Percentiles rank a stretch among this genome's conserved stretches.
These are phyloP conservation scores for Sylvia borin DNA, from an alignment of 2,797 vertebrate genomes.

Conservation along the genomic window DNA sequence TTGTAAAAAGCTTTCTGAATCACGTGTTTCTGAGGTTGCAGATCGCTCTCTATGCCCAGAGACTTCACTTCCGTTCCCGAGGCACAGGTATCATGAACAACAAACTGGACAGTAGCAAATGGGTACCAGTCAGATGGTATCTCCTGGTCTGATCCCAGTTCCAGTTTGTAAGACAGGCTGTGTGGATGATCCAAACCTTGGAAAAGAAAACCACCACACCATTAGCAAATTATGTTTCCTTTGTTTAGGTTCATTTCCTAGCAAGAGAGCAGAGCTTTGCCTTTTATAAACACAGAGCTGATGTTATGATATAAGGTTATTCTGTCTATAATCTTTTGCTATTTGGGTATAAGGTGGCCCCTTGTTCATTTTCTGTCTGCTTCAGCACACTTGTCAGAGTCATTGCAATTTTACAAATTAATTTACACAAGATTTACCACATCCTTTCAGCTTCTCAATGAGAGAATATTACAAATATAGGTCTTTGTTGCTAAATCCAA, in stretches of 20 bases:
- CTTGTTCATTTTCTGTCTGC: not conserved
- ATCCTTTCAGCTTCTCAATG: not conserved
- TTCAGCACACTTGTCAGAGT: not conserved
- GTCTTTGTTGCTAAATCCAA: not conserved
- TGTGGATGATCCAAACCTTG: slow-evolving; percentile 92
- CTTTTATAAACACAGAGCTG: not conserved
- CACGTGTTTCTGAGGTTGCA: slow-evolving; percentile 93
- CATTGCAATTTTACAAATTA: not conserved
- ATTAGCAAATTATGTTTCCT: not conserved
- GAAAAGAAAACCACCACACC: not conserved
- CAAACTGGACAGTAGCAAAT: slow-evolving; percentile 90
- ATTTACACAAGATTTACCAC: not conserved
- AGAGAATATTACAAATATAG: not conserved
- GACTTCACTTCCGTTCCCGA: slow-evolving; percentile 89
- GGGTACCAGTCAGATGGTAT: slow-evolving; percentile 93
- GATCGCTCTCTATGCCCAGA: slow-evolving; percentile 87
- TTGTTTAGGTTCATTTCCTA: not conserved
- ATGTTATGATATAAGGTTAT: not conserved
- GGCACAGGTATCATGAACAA: slow-evolving; percentile 83
- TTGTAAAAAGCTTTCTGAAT: slow-evolving; percentile 88
- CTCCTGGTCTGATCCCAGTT: slow-evolving; percentile 96
- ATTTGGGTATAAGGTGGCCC: not conserved
- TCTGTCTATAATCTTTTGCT: not conserved
- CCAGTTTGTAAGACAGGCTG: slow-evolving; percentile 93
- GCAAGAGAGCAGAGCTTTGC: not conserved